A percentile compares a stretch with the other conserved stretches of the same genome.
Evolutionary conservation across 1,140 invertebrate species (phyloP).

Genomic region (Neodiprion virginianus): DNA sequence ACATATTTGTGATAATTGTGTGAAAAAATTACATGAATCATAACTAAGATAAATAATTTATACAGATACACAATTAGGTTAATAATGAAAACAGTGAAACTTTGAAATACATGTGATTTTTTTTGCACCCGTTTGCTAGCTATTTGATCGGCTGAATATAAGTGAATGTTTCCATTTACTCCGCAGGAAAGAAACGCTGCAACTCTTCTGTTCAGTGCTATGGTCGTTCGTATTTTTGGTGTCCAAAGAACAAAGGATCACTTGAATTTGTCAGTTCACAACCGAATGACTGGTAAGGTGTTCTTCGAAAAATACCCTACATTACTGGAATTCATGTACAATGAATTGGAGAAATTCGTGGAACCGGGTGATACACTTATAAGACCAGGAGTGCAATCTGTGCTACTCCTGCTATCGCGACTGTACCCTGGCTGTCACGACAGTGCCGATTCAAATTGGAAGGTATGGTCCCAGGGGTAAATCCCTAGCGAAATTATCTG

Average conservation of each 20-base stretch:
- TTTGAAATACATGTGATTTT: neutral
- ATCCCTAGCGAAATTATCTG: slow-evolving; percentile 1
- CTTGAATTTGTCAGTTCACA: slow-evolving; percentile 77
- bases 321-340: slow-evolving; percentile 79
- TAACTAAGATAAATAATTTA: no score
- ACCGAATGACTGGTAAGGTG: slow-evolving; percentile 77
- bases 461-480: slow-evolving; percentile 55
- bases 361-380: slow-evolving; percentile 51
- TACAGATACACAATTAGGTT: no score
- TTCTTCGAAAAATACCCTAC: slow-evolving; percentile 88
- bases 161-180: slow-evolving; percentile 21
- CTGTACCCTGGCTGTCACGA: slow-evolving; percentile 78
- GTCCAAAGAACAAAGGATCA: slow-evolving; percentile 78
- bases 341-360: slow-evolving; percentile 67
- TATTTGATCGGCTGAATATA: slow-evolving; percentile 17
- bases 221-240: slow-evolving; percentile 91
- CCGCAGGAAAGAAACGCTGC: slow-evolving; percentile 83
- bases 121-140: neutral
- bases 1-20: slow-evolving; percentile 1
- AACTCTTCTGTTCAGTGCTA: slow-evolving; percentile 81
- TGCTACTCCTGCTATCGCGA: slow-evolving; percentile 79
- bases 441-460: slow-evolving; percentile 68
- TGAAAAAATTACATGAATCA: no score
- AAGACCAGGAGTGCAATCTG: slow-evolving; percentile 72
- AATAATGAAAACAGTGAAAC: no score